phyloP scores from a whole-genome alignment of 2,888 invertebrate species.

The Bruchidius siliquastri region DNA sequence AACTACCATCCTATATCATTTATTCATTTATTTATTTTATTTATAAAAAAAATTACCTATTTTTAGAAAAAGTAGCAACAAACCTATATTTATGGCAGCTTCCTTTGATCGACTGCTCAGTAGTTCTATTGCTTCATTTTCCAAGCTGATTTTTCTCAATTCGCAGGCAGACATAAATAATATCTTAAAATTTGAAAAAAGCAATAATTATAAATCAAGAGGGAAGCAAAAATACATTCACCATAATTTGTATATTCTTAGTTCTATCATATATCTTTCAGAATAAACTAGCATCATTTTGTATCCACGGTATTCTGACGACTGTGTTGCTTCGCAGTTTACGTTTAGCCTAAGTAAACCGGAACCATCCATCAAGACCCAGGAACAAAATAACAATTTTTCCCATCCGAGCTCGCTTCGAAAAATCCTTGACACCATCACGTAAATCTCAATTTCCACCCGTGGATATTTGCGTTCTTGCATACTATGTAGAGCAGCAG shows the following conservation, averaged over 20 bases:
- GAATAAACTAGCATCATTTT: background rate
- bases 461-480: background rate
- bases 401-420: background rate
- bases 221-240: background rate
- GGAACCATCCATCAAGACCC: background rate
- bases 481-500: background rate
- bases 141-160: too few relatives aligned
- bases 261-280: background rate
- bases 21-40: too few relatives aligned
- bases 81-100: too few relatives aligned
- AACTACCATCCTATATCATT: too few relatives aligned
- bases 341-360: background rate
- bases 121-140: too few relatives aligned
- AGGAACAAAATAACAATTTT: background rate
- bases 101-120: too few relatives aligned
- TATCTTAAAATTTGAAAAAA: too few relatives aligned
- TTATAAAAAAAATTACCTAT: too few relatives aligned
- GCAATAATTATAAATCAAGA: too few relatives aligned
- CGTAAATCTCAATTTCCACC: background rate
- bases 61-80: too few relatives aligned
- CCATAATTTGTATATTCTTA: background rate
- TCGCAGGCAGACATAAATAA: too few relatives aligned
- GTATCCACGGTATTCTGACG: background rate
- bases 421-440: background rate
- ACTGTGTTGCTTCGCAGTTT: background rate